Evolutionary conservation across 1,140 invertebrate genomes (phyloP), one percentile per base, ranked within the genome.

Genomic region (Euglossa dilemma): DNA sequence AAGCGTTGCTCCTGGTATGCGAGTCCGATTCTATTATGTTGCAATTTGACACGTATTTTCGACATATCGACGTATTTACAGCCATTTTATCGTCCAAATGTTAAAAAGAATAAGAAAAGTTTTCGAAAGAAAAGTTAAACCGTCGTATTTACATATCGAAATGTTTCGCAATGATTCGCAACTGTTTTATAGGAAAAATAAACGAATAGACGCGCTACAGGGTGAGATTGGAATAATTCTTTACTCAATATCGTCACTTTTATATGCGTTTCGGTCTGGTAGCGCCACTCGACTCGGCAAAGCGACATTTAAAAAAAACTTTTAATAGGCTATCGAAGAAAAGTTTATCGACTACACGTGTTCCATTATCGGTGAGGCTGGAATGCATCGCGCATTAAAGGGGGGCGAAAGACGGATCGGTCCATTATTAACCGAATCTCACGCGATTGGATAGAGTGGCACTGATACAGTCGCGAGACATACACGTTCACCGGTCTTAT

Each of bases 131-230:
- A 50, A 82, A n/a, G 45, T 59, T 43, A 59, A 28, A 69, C 4
- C 11, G 18, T 28, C n/a, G 14, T 4, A 4, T 47, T 64, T 47
- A 57, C 20, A 54, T 52, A 45, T 28, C 7, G 4, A n/a, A 45
- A 14, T 23, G 14, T 6, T 6, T 2, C 23, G 18, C 16, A 25
- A 23, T 28, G 74, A 43, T 69, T 77, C 8, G 52, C 64, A 63
- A 52, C 69, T 83, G 64, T 83, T 83, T 70, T 6, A 11, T 18
- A 47, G 2, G 2, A n/a, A 7, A 69, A 56, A 69, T 18, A 28
- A 78, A 23, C 11, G 16, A 59, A 57, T 3, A 16, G n/a, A 14
- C 12, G 36, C 25, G n/a, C 20, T 11, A 28, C 25, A 11, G 18
- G 6, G 6, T 54, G 12, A 54, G 36, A 36, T n/a, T 23, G 11